phyloP scores from a whole-genome alignment of 2,797 vertebrate species.

The Platalea minor region DNA sequence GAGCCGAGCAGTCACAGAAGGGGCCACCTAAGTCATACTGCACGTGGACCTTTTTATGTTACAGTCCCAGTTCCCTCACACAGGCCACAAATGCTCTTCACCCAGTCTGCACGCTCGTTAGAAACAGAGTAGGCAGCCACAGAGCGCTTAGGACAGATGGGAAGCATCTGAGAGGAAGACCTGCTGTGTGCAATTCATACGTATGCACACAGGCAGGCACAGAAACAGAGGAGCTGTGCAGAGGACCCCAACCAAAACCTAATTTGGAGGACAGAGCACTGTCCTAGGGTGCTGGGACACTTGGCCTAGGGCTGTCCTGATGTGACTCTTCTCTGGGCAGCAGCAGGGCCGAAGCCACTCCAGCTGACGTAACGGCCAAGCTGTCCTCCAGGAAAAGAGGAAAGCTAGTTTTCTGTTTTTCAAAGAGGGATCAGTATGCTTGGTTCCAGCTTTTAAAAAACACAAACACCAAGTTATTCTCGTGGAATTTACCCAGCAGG shows the following conservation, averaged over 20 bases:
- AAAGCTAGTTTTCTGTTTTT: not conserved
- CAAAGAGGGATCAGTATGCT: not conserved
- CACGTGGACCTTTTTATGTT: not conserved
- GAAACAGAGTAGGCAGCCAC: not conserved
- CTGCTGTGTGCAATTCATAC: fast-evolving
- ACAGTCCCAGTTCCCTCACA: not conserved
- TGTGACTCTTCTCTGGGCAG: not conserved
- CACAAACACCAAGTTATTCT: not conserved
- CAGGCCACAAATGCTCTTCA: not conserved
- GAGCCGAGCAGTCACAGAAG: not conserved
- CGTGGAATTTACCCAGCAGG: not conserved
- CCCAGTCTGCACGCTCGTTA: fast-evolving
- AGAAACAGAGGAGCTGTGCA: not conserved
- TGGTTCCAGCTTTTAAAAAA: not conserved
- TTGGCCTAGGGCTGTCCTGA: not conserved
- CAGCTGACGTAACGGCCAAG: not conserved
- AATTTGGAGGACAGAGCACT: not conserved
- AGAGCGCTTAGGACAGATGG: fast-evolving
- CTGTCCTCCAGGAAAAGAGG: not conserved
- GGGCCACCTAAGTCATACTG: not conserved
- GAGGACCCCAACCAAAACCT: not conserved
- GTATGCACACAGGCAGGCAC: fast-evolving
- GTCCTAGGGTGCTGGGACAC: not conserved
- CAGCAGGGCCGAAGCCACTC: not conserved
- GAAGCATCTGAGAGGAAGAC: not conserved